These are phyloP conservation scores for Spodoptera litura DNA, from an alignment of 1,140 invertebrate species.

Conservation along the genomic window DNA sequence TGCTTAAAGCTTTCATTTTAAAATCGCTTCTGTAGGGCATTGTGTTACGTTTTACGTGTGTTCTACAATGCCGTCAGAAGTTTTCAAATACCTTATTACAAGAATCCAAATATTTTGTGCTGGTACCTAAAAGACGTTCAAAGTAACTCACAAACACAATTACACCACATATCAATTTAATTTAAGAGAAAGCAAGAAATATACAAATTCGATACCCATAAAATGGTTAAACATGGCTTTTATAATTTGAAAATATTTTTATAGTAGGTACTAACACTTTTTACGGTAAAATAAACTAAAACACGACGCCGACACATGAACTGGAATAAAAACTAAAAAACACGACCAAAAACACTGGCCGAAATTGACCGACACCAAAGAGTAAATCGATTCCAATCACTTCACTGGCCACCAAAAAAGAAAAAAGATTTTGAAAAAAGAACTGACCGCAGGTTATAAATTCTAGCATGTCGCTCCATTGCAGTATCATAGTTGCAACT, in stretches of 20 bases:
- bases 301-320: not conserved
- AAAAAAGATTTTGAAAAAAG: conserved; percentile 51
- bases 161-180: not conserved
- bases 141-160: conserved; percentile 22
- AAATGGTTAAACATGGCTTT: not conserved
- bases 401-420: conserved; percentile 32
- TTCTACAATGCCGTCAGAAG: too few species aligned
- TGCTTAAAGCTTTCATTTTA: not conserved
- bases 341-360: conserved; percentile 20
- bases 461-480: conserved; percentile 81
- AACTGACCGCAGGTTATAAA: conserved; percentile 74
- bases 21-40: too few species aligned
- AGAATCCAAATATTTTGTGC: not conserved
- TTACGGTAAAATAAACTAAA: conserved; percentile 15
- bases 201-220: conserved; percentile 4
- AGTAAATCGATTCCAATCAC: conserved; percentile 19
- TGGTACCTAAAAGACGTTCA: not conserved
- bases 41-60: too few species aligned
- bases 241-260: not conserved
- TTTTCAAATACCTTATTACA: too few species aligned
- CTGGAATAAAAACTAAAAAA: conserved; percentile 12
- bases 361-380: conserved; percentile 15
- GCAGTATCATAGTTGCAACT: conserved; percentile 81
- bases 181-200: conserved; percentile 22
- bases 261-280: conserved; percentile 9